Base-by-base conservation (phyloP, 2,888 invertebrate species). In the Eupithecia dodoneata region DNA sequence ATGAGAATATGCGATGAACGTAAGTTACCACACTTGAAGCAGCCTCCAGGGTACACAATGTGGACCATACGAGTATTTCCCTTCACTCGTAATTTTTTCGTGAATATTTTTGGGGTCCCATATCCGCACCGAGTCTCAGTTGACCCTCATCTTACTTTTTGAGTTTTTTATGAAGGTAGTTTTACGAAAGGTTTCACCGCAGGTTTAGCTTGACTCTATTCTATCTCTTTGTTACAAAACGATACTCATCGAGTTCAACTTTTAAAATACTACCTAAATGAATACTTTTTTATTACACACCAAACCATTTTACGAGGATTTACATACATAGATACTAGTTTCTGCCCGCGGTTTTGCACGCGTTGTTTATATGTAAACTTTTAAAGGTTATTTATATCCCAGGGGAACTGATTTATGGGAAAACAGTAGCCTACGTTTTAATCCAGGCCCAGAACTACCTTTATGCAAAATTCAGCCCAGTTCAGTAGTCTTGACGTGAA, bases 1-100 rank as follows among this genome's bases (percentile, higher is more conserved):
- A 10, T 30, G 70, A 13, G 18, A 69, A 45, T 55, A 67, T 75
- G 78, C 73, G 71, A 59, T 71, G 44, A 75, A 42, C 44, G 67
- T 75, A 73, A 42, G 63, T 73, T 73, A 44, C 52, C n/a, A 70
- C n/a, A 9, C 44, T 45, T 47, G 44, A 45, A 49, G 45, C 5
- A 70, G 12, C 45, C 45, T 44, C 6, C 10, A n/a, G 44, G 47
- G 3, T 66, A 15, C 13, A 41, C 66, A 45, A 45, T 70, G 45
- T 45, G 30, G n/a, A 45, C 30, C 30, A 30, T 30, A 30, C 30
- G n/a, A n/a, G 18, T 69, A 49, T 70, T 70, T 70, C 30, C 10
- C 69, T 69, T 18, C 15, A 12, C 70, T 47, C 30, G 70, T 70
- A 42, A 47, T 70, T 18, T 70, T 45, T 12, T 69, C 67, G 44